Percentiles rank a stretch among this genome's conserved stretches.
Conservation (phyloP, 1,140 invertebrate species). For the Drosophila ercepeae region DNA sequence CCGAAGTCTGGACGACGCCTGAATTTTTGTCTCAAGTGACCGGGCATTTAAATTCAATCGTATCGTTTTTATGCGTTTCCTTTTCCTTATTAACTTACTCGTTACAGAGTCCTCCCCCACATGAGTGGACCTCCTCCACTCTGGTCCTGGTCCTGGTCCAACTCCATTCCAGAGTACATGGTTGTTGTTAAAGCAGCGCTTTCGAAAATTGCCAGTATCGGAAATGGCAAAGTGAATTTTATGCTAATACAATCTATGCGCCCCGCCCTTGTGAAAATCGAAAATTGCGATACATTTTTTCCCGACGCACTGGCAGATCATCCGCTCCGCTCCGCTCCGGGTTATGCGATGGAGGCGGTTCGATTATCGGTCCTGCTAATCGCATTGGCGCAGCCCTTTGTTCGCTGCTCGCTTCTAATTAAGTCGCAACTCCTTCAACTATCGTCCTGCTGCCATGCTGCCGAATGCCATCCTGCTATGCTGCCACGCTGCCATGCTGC, state of each 20-base stretch:
- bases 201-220: constrained; percentile 34
- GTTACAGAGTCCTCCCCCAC: constrained; percentile 16
- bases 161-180: constrained; percentile 66
- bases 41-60: constrained; percentile 78
- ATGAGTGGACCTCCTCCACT: constrained; percentile 26
- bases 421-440: constrained; percentile 39
- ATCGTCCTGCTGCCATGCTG: constrained; percentile 1
- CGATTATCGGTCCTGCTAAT: constrained; percentile 35
- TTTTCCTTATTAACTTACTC: constrained; percentile 77
- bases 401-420: constrained; percentile 19
- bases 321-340: not conserved
- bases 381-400: constrained; percentile 23
- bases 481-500: not conserved
- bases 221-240: constrained; percentile 77
- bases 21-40: constrained; percentile 53
- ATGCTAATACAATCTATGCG: constrained; percentile 47
- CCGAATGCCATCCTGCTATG: not conserved
- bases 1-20: constrained; percentile 27
- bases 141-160: not conserved
- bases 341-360: constrained; percentile 2
- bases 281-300: constrained; percentile 8
- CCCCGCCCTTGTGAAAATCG: not conserved
- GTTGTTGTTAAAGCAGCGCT: constrained; percentile 75
- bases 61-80: constrained; percentile 76
- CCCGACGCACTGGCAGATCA: not conserved